Evolutionary conservation across 2,888 invertebrate genomes (phyloP), one percentile per base, ranked within the genome.

Genomic region (Leucophenga maculata): DNA sequence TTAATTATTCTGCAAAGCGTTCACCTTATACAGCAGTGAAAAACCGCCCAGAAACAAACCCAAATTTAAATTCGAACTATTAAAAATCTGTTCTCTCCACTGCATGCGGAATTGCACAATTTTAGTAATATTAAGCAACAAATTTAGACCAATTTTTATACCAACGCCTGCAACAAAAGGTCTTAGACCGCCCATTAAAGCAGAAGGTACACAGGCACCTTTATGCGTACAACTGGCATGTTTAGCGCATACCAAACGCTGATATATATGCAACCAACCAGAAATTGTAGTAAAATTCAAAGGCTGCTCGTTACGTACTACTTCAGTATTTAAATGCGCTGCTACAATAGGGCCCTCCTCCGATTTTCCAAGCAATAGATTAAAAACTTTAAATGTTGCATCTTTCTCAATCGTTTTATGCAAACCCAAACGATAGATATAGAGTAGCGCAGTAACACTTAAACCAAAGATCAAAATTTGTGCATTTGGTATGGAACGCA

Each of bases 21-120:
- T 86, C 88, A 93, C 94, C 88, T 92, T 91, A 82, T 91, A 94
- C 60, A 92, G 80, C 55, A 91, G 91, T 14, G 92, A 90, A 83
- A 93, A 93, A 75, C 91, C 91, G 52, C 93, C 93, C 67, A 94
- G 88, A 78, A 93, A 93, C 65, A 91, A 85, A 8, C 92, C 94
- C 72, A 94, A 84, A 74, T 91, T 91, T 6, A 93, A 82, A 50
- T 90, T 91, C 71, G 90, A 89, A 77, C 85, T 90, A 76, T 89
- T 90, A 65, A 91, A 90, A n/a, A 93, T 84, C 60, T 90, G 88
- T 44, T 87, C 87, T 68, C 88, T 89, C 57, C 92, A 80, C 68
- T 89, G 82, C 72, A 88, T 86, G 26, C 92, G 92, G 52, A 90
- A 89, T 50, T 86, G 88, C 16, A 91, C 66, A 70, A 93, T 86